Conservation (phyloP, 2,797 vertebrate species). For the Gymnocypris eckloni region DNA sequence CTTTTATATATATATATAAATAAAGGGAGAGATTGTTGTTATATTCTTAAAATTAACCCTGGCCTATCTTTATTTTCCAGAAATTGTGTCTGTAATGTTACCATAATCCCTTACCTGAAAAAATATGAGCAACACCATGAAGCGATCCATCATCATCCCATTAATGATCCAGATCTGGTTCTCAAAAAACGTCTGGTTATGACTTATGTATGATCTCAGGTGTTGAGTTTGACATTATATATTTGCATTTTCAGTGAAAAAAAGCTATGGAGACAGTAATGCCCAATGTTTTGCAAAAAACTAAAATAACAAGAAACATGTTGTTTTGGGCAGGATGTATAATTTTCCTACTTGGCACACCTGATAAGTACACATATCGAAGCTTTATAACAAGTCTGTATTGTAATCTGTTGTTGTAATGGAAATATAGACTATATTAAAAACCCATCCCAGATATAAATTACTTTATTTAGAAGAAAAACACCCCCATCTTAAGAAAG, state of each 20-base stretch:
- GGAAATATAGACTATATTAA: not conserved
- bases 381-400: not conserved
- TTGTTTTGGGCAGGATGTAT: not conserved
- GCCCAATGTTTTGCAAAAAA: conserved; percentile 6
- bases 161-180: conserved; percentile 5
- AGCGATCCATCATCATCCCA: conserved; percentile 1
- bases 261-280: not conserved
- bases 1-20: too few relatives aligned
- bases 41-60: too few relatives aligned
- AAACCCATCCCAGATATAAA: not conserved
- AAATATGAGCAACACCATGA: conserved; percentile 4
- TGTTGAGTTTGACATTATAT: not conserved
- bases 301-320: conserved; percentile 6
- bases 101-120: conserved; percentile 9
- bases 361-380: not conserved
- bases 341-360: not conserved
- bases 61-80: not conserved
- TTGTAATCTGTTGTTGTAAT: too few relatives aligned
- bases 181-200: not conserved
- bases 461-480: not conserved
- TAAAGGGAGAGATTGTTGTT: too few relatives aligned
- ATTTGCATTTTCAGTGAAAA: conserved; percentile 21
- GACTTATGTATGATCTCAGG: conserved; percentile 1
- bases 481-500: not conserved
- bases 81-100: not conserved